phyloP scores from a whole-genome alignment of 2,888 invertebrate species.

The Drosophila seclusa region DNA sequence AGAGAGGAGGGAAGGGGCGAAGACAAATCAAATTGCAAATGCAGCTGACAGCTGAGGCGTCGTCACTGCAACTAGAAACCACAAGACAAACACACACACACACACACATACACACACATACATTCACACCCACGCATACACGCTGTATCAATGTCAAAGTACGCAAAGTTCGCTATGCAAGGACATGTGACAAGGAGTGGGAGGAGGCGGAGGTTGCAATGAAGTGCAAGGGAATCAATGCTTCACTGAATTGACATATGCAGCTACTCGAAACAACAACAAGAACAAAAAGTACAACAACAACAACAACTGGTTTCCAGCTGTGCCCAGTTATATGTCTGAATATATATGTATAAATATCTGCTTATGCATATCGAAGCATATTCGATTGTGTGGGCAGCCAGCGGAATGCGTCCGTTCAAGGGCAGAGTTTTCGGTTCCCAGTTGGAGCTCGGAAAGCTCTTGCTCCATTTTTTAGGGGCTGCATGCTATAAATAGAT shows the following conservation, averaged over 20 bases:
- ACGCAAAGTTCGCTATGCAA: constrained; percentile 64
- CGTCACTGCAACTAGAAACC: constrained; percentile 45
- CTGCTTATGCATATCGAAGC: not conserved
- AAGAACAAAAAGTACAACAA: constrained; percentile 1
- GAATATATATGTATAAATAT: not conserved
- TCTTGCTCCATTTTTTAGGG: constrained; percentile 19
- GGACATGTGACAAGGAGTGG: constrained; percentile 54
- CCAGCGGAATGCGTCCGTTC: constrained; percentile 37
- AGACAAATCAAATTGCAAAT: constrained; percentile 48
- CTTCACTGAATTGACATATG: constrained; percentile 68
- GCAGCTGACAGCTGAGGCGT: constrained; percentile 61
- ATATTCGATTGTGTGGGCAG: constrained; percentile 42
- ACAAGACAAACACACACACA: constrained; percentile 25
- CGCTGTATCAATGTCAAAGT: constrained; percentile 74
- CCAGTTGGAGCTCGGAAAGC: constrained; percentile 19
- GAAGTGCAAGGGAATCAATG: constrained; percentile 45
- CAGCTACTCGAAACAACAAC: constrained; percentile 33
- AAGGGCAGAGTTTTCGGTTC: constrained; percentile 28
- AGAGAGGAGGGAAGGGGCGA: too few relatives aligned
- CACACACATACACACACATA: constrained; percentile 19
- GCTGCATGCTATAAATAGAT: constrained; percentile 51
- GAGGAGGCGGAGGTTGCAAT: constrained; percentile 2
- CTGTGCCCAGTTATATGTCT: constrained; percentile 52
- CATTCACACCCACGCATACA: constrained; percentile 14
- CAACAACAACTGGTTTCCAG: constrained; percentile 71